Base-by-base conservation (phyloP, 2,888 invertebrate genomes). In the Conchocele bisecta region DNA sequence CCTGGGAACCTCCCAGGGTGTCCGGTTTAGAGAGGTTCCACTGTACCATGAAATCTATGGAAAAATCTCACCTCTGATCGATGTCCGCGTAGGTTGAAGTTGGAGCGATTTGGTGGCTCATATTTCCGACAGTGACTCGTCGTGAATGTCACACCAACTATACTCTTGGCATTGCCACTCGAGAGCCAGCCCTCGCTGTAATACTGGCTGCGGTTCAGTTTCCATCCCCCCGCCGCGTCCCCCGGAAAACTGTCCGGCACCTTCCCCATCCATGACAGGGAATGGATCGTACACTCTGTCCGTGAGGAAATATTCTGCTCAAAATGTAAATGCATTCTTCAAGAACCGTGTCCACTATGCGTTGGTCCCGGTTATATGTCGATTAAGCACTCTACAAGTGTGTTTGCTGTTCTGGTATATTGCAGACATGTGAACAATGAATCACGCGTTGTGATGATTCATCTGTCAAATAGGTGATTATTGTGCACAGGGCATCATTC, bases 131-230 rank as follows among this genome's bases (percentile, higher is more conserved):
- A 96, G 91, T 97, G 97, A 76, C 97, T 97, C 51, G 98, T 96
- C 63, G 98, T 98, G 92, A 97, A 98, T 66, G 98, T 98, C 58
- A 98, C 97, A 64, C 98, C 98, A 64, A 98, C 97, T 83, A 98
- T 95, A 42, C 98, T 89, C 50, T 97, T 85, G 70, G 96, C 95
- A 92, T 98, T 98, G 83, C 98, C 98, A 48, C 97, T 97, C 74
- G 98, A 97, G 89, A 98, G 93, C 98, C 98, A 98, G 53, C 98
- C 98, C 92, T 98, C 98, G 92, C 98, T 97, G 91, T 98, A 98
- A 92, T 98, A 98, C 93, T 97, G 97, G 88, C 95, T 96, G 85
- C 97, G 94, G 92, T 97, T 97, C 87, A 98, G 92, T 92, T 97
- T 97, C 98, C 98, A 98, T 84, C 97, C 97, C 0, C 83, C 83